Evolutionary conservation across 1,140 invertebrate species (phyloP).

Genomic region (Prorops nasuta): DNA sequence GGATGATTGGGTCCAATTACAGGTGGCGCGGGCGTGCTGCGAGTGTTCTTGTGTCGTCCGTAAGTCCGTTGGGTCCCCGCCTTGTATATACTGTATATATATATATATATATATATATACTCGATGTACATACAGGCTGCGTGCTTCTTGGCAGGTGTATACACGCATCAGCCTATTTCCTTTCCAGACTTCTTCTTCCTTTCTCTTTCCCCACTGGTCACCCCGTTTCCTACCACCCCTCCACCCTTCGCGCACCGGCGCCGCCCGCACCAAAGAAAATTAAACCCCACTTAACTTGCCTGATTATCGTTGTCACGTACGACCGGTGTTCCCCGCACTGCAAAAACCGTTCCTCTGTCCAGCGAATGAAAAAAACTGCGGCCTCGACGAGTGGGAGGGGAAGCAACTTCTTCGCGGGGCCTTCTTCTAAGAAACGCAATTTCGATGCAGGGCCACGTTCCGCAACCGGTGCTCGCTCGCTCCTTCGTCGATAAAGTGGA

Average conservation of each 20-base stretch:
- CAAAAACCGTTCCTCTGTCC: conserved; percentile 17
- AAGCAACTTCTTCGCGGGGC: background rate
- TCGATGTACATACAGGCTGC: conserved; percentile 28
- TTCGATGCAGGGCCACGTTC: background rate
- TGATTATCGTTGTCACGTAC: conserved; percentile 52
- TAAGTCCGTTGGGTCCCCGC: no score
- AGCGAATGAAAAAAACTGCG: background rate
- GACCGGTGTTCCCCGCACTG: conserved; percentile 19
- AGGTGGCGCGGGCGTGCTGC: conserved; percentile 43
- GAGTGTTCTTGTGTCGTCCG: conserved; percentile 33
- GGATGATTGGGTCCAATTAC: conserved; percentile 52
- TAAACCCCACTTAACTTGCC: conserved; percentile 49
- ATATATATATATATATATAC: no score
- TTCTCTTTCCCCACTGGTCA: conserved; percentile 7
- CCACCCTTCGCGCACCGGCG: conserved; percentile 27
- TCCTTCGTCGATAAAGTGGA: no score
- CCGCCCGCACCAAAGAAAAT: conserved; percentile 48
- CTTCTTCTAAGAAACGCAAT: conserved; percentile 2
- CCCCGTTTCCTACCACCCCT: conserved; percentile 8
- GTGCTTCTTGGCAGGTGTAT: conserved; percentile 48
- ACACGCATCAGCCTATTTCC: conserved; percentile 30
- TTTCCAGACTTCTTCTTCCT: background rate
- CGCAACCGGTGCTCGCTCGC: background rate
- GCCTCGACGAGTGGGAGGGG: background rate
- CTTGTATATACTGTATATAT: no score